A percentile compares a stretch with the other conserved stretches of the same genome.
These are phyloP conservation scores for Leptopilina drosophilae DNA, from an alignment of 2,888 invertebrate species.

Conservation along the genomic window DNA sequence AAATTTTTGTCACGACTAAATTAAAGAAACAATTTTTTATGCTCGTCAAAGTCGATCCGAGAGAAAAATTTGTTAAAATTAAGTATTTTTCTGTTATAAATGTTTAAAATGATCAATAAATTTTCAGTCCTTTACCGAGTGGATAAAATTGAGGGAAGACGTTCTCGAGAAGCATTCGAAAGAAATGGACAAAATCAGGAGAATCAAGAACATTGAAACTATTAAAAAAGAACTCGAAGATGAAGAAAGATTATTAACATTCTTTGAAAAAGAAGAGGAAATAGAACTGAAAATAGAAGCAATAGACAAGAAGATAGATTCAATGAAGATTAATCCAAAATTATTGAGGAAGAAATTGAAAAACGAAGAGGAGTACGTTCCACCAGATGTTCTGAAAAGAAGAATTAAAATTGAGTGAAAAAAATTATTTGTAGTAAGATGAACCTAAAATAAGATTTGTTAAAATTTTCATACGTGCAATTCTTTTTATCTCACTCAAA, in stretches of 20 bases:
- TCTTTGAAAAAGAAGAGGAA: slow-evolving; percentile 89
- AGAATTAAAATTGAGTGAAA: neutral
- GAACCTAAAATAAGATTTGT: neutral
- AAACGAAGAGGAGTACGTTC: slow-evolving; percentile 83
- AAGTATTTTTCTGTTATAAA: too few relatives aligned
- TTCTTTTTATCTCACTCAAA: neutral
- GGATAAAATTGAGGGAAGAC: slow-evolving; percentile 80
- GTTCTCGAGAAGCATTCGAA: slow-evolving; percentile 81
- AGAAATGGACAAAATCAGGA: slow-evolving; percentile 77
- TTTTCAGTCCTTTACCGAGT: slow-evolving; percentile 79
- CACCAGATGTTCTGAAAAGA: slow-evolving; percentile 81
- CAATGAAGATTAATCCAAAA: slow-evolving; percentile 78
- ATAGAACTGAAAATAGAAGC: slow-evolving; percentile 84
- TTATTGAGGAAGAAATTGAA: slow-evolving; percentile 59
- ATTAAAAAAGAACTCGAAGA: slow-evolving; percentile 80
- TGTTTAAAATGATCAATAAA: too few relatives aligned
- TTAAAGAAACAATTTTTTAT: too few relatives aligned
- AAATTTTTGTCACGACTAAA: too few relatives aligned
- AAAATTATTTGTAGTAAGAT: neutral
- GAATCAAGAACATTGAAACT: slow-evolving; percentile 80
- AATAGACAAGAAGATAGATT: slow-evolving; percentile 64
- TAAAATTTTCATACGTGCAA: neutral
- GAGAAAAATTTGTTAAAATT: too few relatives aligned
- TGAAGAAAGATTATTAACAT: slow-evolving; percentile 82
- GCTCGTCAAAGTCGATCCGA: too few relatives aligned